Conservation (phyloP, 1,140 invertebrate species). For the Aphaenogaster floridana region DNA sequence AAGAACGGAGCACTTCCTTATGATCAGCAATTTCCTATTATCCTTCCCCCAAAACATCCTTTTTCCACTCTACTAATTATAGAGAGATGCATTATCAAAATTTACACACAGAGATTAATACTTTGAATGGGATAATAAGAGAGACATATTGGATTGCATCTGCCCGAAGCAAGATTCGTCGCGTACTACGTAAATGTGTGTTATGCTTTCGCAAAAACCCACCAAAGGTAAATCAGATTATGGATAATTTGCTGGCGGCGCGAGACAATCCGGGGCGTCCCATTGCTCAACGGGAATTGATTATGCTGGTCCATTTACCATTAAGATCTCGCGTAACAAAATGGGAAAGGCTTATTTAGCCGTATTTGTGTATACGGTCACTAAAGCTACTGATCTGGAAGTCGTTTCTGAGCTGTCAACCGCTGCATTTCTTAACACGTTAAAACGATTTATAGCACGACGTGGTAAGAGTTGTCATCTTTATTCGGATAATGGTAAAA, state of each 20-base stretch:
- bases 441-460: not conserved
- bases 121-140: not conserved
- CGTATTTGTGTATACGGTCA: not conserved
- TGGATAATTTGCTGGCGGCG: not conserved
- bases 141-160: not conserved
- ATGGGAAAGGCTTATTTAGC: slow-evolving; percentile 1
- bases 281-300: not conserved
- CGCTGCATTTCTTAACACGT: not conserved
- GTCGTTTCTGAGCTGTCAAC: not conserved
- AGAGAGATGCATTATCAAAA: not conserved
- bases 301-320: not conserved
- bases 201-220: not conserved
- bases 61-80: not conserved
- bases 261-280: not conserved
- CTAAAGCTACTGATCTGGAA: not conserved
- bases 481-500: not conserved
- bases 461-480: not conserved
- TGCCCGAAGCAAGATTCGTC: not conserved
- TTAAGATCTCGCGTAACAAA: not conserved
- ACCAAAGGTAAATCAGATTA: not conserved
- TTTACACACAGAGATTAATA: not conserved
- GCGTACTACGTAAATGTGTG: not conserved
- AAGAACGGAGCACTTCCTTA: not conserved
- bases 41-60: not conserved
- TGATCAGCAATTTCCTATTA: not conserved